These are phyloP conservation scores for Fundulus diaphanus DNA, from an alignment of 2,797 vertebrate genomes.

Conservation along the genomic window DNA sequence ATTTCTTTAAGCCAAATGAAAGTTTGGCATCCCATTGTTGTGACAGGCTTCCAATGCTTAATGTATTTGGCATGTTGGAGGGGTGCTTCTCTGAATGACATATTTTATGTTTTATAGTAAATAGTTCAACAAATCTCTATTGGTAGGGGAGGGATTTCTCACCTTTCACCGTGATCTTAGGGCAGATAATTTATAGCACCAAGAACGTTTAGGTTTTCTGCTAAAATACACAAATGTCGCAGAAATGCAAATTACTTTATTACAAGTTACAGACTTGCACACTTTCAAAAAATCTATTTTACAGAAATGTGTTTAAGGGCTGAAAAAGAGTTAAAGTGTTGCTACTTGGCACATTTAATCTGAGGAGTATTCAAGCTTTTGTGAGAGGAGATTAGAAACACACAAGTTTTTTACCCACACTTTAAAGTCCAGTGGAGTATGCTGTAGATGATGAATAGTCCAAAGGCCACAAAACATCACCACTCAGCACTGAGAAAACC, in stretches of 20 bases:
- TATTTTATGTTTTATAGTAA: background rate
- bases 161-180: conserved; percentile 30
- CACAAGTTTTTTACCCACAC: conserved; percentile 46
- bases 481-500: conserved; percentile 32
- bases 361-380: conserved; percentile 13
- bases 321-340: conserved; percentile 4
- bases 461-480: conserved; percentile 54
- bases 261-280: conserved; percentile 20
- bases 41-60: background rate
- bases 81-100: background rate
- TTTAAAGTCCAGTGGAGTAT: conserved; percentile 50
- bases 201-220: conserved; percentile 41
- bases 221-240: conserved; percentile 3
- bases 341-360: conserved; percentile 25
- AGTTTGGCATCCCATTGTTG: background rate
- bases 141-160: conserved; percentile 33
- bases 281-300: conserved; percentile 30
- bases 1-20: conserved; percentile 11
- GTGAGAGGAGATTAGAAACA: conserved; percentile 23
- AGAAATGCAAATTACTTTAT: conserved; percentile 1
- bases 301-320: conserved; percentile 15
- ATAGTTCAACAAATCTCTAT: background rate
- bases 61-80: background rate
- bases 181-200: conserved; percentile 32
- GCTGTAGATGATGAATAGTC: conserved; percentile 34